Percentiles rank a stretch among this genome's conserved stretches.
These are phyloP conservation scores for Diachasmimorpha longicaudata DNA, from an alignment of 1,140 invertebrate genomes.

Conservation along the genomic window DNA sequence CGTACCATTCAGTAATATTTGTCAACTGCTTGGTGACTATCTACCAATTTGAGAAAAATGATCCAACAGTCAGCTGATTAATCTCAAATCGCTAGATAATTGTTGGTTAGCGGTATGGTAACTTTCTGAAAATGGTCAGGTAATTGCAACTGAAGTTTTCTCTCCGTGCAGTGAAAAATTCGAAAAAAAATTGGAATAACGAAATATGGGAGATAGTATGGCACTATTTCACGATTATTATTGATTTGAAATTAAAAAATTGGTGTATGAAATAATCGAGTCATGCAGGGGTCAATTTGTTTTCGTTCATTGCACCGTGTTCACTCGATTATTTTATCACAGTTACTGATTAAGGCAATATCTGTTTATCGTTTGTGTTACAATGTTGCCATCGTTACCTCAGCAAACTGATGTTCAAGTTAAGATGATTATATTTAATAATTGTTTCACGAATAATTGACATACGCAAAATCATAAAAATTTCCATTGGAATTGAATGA, in stretches of 20 bases:
- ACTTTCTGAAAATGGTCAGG: too few species aligned
- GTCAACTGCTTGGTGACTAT: too few species aligned
- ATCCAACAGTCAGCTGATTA: too few species aligned
- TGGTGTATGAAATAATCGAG: background rate
- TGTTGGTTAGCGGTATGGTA: too few species aligned
- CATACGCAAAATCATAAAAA: background rate
- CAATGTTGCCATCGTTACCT: conserved; percentile 37
- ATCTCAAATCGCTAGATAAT: too few species aligned
- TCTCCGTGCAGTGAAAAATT: too few species aligned
- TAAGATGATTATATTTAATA: background rate
- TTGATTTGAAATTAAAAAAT: conserved; percentile 2
- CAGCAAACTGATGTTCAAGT: conserved; percentile 10
- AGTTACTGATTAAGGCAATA: conserved; percentile 33
- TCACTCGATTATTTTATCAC: background rate
- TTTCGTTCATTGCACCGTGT: background rate
- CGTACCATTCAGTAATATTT: too few species aligned
- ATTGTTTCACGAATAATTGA: background rate
- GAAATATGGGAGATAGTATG: background rate
- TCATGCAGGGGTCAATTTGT: background rate
- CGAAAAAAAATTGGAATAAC: background rate
- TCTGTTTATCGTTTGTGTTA: conserved; percentile 29
- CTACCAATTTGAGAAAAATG: too few species aligned
- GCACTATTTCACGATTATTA: background rate
- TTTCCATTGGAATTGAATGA: background rate
- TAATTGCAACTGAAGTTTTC: too few species aligned